phyloP scores from a whole-genome alignment of 2,888 invertebrate species.

The Patella caerulea region DNA sequence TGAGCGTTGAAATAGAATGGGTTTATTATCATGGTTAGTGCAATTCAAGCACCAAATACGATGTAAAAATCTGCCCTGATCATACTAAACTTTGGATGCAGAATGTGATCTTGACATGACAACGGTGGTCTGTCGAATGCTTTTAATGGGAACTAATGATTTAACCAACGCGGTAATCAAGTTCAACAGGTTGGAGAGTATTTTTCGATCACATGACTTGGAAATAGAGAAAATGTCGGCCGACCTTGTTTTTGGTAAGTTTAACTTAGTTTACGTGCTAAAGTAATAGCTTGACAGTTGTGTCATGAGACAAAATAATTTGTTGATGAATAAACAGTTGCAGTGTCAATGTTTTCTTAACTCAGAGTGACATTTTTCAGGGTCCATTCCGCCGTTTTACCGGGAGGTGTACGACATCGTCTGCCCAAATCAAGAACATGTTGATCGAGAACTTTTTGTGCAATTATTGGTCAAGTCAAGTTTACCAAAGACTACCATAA shows the following conservation, averaged over 20 bases:
- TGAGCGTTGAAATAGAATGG: too few species aligned
- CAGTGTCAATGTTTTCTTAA: not conserved
- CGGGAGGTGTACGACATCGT: constrained; percentile 71
- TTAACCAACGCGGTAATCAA: not conserved
- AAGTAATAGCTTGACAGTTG: not conserved
- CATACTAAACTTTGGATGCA: too few species aligned
- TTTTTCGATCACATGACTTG: not conserved
- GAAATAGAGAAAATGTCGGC: constrained; percentile 60
- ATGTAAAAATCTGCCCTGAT: too few species aligned
- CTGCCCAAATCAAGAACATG: constrained; percentile 71
- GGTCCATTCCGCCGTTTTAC: constrained; percentile 70
- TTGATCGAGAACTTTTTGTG: constrained; percentile 71
- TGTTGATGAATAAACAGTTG: not conserved
- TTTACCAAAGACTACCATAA: constrained; percentile 65
- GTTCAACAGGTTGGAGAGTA: not conserved
- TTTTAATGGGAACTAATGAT: not conserved
- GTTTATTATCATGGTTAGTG: too few species aligned
- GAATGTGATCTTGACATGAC: too few species aligned
- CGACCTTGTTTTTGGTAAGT: constrained; percentile 63
- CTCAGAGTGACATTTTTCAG: constrained; percentile 48
- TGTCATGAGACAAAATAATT: not conserved
- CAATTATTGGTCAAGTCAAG: constrained; percentile 69
- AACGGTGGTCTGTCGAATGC: not conserved
- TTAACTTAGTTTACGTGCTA: constrained; percentile 9
- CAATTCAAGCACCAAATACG: too few species aligned